Conservation (phyloP, 2,888 invertebrate genomes). For the Tetheella fluctuosa region DNA sequence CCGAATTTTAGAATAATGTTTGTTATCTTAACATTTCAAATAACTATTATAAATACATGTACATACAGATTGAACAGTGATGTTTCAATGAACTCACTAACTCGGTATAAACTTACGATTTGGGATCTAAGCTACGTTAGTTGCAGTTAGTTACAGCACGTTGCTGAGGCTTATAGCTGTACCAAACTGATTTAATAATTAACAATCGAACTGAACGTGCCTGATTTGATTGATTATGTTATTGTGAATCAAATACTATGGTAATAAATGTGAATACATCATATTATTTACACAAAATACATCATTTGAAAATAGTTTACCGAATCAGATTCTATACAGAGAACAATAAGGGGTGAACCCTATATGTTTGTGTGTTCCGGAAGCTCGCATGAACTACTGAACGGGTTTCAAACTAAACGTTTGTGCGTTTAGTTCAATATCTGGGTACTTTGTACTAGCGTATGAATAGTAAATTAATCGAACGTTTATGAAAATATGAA, state of each 20-base stretch:
- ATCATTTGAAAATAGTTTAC: no score
- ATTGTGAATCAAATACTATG: not conserved
- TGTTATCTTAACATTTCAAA: no score
- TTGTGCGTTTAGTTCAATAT: no score
- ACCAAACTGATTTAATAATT: slow-evolving; percentile 59
- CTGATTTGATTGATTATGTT: slow-evolving; percentile 19
- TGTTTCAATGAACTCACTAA: slow-evolving; percentile 49
- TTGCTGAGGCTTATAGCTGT: slow-evolving; percentile 57
- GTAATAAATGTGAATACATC: no score
- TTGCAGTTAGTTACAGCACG: slow-evolving; percentile 57
- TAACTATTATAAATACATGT: not conserved
- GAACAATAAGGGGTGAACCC: no score
- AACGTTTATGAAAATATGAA: not conserved
- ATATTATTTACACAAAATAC: no score
- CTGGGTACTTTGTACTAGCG: no score
- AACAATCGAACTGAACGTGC: slow-evolving; percentile 35
- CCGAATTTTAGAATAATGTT: not conserved
- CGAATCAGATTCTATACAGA: no score
- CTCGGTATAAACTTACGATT: slow-evolving; percentile 48
- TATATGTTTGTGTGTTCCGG: no score
- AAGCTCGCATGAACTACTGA: no score
- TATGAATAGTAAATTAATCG: no score
- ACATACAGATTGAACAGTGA: slow-evolving; percentile 27
- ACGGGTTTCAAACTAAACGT: no score
- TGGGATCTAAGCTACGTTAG: slow-evolving; percentile 50